Percentiles rank a stretch among this genome's conserved stretches.
phyloP scores from a whole-genome alignment of 2,888 invertebrate genomes.

The Carterocephalus palaemon region DNA sequence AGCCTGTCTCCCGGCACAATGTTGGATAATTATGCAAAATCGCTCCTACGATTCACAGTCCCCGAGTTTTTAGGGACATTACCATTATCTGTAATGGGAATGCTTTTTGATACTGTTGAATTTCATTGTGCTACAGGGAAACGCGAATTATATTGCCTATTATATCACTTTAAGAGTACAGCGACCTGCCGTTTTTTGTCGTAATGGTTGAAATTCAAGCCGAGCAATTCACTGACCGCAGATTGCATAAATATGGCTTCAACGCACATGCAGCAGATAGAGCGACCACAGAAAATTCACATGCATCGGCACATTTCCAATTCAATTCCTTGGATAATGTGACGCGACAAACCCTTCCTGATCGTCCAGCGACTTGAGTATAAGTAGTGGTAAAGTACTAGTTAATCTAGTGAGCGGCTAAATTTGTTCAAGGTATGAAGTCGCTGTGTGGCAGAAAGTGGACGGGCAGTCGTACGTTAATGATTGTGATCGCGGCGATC shows the following conservation, averaged over 20 bases:
- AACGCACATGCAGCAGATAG: slow-evolving; percentile 54
- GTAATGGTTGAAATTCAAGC: slow-evolving; percentile 54
- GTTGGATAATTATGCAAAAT: slow-evolving; percentile 77
- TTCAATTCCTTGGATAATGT: slow-evolving; percentile 60
- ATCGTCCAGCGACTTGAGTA: slow-evolving; percentile 46
- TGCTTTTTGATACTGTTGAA: slow-evolving; percentile 74
- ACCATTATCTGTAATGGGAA: slow-evolving; percentile 74
- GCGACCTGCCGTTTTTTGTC: slow-evolving; percentile 43
- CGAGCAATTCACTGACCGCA: slow-evolving; percentile 58
- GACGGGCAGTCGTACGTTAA: slow-evolving; percentile 53
- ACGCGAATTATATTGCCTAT: slow-evolving; percentile 51
- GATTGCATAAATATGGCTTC: slow-evolving; percentile 71
- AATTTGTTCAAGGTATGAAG: slow-evolving; percentile 50
- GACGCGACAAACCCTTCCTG: slow-evolving; percentile 62
- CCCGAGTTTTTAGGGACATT: slow-evolving; percentile 72
- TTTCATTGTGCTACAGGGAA: slow-evolving; percentile 68
- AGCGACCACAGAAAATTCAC: slow-evolving; percentile 66
- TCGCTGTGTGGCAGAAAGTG: slow-evolving; percentile 51
- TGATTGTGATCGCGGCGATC: slow-evolving; percentile 67
- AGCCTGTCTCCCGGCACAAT: slow-evolving; percentile 57
- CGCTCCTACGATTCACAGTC: slow-evolving; percentile 72
- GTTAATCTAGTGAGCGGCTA: slow-evolving; percentile 46
- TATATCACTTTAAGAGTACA: slow-evolving; percentile 37
- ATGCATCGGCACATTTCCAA: slow-evolving; percentile 61
- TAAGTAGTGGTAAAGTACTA: slow-evolving; percentile 44